These are phyloP conservation scores for Chloromyia formosa DNA, from an alignment of 2,888 invertebrate genomes.

Conservation along the genomic window DNA sequence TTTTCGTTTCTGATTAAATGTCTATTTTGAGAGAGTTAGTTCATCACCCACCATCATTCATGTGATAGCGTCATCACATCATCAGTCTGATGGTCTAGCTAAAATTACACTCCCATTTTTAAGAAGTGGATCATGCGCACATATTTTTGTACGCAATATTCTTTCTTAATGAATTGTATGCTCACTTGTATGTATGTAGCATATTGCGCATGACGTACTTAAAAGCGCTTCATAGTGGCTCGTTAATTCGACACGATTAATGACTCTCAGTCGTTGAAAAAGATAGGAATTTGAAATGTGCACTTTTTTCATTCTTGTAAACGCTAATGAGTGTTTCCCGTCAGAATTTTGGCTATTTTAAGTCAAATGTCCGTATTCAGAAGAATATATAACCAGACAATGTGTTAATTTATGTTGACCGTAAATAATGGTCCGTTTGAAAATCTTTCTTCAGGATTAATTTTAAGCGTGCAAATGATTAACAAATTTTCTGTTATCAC, in stretches of 20 bases:
- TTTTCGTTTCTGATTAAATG: not conserved
- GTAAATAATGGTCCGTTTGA: too few species aligned
- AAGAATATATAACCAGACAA: too few species aligned
- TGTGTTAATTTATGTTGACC: too few species aligned
- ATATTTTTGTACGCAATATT: constrained; percentile 12
- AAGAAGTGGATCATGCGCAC: constrained; percentile 12
- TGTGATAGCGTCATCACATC: constrained; percentile 5
- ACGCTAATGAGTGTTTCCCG: constrained; percentile 27
- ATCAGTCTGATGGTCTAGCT: not conserved
- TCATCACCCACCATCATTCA: constrained; percentile 17
- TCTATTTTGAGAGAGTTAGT: not conserved
- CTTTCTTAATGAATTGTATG: not conserved
- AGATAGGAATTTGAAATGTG: not conserved
- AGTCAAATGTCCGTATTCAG: too few species aligned
- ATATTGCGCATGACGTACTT: not conserved
- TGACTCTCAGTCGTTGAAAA: not conserved
- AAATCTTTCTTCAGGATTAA: too few species aligned
- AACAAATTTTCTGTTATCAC: too few species aligned
- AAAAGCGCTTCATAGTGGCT: not conserved
- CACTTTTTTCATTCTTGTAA: not conserved
- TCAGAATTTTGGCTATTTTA: constrained; percentile 1
- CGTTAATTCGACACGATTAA: constrained; percentile 1
- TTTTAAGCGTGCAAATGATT: too few species aligned
- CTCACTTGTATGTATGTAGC: not conserved
- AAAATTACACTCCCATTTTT: constrained; percentile 15